Evolutionary conservation across 1,140 invertebrate species (phyloP), one percentile per base, ranked within the genome.

Genomic region (Orius insidiosus): DNA sequence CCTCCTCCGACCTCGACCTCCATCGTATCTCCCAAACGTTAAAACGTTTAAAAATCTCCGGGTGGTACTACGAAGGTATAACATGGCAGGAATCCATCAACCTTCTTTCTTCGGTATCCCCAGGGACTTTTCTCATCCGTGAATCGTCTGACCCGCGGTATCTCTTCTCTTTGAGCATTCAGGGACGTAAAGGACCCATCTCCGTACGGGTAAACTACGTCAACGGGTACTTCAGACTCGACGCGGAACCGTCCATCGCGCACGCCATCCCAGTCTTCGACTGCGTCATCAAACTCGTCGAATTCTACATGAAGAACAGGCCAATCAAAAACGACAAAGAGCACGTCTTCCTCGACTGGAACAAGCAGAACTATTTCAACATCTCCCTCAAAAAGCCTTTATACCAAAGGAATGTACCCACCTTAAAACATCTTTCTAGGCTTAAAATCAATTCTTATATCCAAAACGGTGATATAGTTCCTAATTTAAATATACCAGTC

Each of bases 101-200:
- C 36, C 55, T 85, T 3, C 67, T 87, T 18, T 70, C 74, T 47
- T 67, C 73, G n/a, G 68, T 70, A 13, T 56, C 69, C 0, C 62
- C 71, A 1, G 83, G 83, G 0, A 74, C 75, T 0, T 86, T 85
- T 63, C 60, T 89, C 11, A 68, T 89, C 30, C 64, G 87, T 31
- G 78, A 86, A 59, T 87, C 83, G 8, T 77, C 77, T 1, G 80
- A 89, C 59, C 73, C 72, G 3, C 70, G 73, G 50, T 86, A 75
- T 61, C 71, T 83, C 19, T 90, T 81, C 58, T 76, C 84, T 3
- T 64, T 92, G 10, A 85, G 80, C 54, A 78, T 89, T 7, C 83
- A 88, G 60, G 89, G 85, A 0, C 69, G 72, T 10, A 62, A 74
- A 30, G 85, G 85, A 1, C 83, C 85, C 1, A 89, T 83, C 0